phyloP scores from a whole-genome alignment of 2,888 invertebrate species.

The Hetaerina titia region DNA sequence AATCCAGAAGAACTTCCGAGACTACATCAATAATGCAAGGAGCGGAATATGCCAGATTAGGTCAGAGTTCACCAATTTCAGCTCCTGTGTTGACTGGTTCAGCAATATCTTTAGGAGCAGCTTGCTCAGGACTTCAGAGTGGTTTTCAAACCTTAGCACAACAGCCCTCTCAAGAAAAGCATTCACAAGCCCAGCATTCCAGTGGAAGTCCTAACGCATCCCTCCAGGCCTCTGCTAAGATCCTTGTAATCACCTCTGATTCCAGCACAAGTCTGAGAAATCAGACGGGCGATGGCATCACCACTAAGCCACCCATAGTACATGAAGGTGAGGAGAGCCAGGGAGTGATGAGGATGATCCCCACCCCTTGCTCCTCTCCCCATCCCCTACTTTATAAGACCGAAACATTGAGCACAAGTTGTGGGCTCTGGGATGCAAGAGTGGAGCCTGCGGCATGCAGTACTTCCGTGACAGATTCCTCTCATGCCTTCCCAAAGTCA shows the following conservation, averaged over 20 bases:
- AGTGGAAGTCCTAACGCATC: neutral
- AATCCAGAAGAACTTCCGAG: slow-evolving; percentile 42
- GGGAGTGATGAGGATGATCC: neutral
- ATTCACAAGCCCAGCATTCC: neutral
- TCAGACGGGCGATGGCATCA: neutral
- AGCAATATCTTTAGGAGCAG: slow-evolving; percentile 5
- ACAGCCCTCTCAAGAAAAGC: neutral
- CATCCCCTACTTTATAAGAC: neutral
- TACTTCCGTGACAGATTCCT: neutral
- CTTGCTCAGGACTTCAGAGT: neutral
- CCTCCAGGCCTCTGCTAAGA: neutral
- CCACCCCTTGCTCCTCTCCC: neutral
- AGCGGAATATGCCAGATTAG: neutral
- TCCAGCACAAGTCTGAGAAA: slow-evolving; percentile 36
- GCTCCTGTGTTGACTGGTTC: neutral
- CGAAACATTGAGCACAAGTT: neutral
- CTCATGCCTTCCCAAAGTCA: neutral
- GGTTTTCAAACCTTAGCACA: neutral
- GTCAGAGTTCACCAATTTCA: neutral
- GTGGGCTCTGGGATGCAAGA: neutral
- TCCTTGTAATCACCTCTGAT: slow-evolving; percentile 37
- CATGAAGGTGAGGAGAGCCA: neutral
- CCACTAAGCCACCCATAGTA: neutral
- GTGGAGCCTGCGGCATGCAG: neutral
- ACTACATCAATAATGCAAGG: slow-evolving; percentile 14